Percentiles rank a stretch among this genome's conserved stretches.
phyloP scores from a whole-genome alignment of 1,140 invertebrate species.

The Notospermus geniculatus region DNA sequence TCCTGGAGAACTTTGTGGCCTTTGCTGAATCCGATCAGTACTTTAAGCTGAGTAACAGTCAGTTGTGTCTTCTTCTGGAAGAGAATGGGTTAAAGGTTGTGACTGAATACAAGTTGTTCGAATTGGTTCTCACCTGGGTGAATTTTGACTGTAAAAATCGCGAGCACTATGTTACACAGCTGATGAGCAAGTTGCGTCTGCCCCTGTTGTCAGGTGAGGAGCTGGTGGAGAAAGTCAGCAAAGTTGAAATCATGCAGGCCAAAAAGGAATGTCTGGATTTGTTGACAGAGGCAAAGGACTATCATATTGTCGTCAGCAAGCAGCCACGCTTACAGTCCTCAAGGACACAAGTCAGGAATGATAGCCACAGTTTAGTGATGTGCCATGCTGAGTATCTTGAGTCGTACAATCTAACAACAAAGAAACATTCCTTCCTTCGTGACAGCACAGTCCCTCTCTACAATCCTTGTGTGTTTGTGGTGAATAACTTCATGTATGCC shows the following conservation, averaged over 20 bases:
- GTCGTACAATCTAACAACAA: slow-evolving; percentile 42
- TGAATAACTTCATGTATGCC: slow-evolving; percentile 56
- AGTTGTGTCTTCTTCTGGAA: slow-evolving; percentile 39
- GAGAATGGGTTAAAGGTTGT: slow-evolving; percentile 43
- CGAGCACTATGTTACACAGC: slow-evolving; percentile 33
- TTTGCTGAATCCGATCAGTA: slow-evolving; percentile 48
- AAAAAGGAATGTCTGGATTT: slow-evolving; percentile 43
- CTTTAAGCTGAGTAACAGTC: slow-evolving; percentile 36
- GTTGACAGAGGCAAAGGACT: slow-evolving; percentile 52
- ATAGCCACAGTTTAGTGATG: slow-evolving; percentile 44
- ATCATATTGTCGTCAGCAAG: slow-evolving; percentile 51
- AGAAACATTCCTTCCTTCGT: slow-evolving; percentile 38
- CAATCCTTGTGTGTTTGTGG: slow-evolving; percentile 51
- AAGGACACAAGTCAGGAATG: slow-evolving; percentile 47
- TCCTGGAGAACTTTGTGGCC: slow-evolving; percentile 47
- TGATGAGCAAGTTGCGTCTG: slow-evolving; percentile 48
- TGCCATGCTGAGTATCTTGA: slow-evolving; percentile 49
- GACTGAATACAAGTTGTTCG: slow-evolving; percentile 48
- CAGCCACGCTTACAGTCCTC: slow-evolving; percentile 45
- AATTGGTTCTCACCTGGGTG: slow-evolving; percentile 47
- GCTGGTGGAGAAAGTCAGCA: slow-evolving; percentile 50
- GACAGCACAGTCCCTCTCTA: slow-evolving; percentile 49
- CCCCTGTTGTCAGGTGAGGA: slow-evolving; percentile 50
- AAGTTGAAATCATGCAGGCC: slow-evolving; percentile 41
- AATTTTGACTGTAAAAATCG: slow-evolving; percentile 30